Evolutionary conservation across 2,797 vertebrate genomes (phyloP).

Genomic region (Caiman crocodilus): DNA sequence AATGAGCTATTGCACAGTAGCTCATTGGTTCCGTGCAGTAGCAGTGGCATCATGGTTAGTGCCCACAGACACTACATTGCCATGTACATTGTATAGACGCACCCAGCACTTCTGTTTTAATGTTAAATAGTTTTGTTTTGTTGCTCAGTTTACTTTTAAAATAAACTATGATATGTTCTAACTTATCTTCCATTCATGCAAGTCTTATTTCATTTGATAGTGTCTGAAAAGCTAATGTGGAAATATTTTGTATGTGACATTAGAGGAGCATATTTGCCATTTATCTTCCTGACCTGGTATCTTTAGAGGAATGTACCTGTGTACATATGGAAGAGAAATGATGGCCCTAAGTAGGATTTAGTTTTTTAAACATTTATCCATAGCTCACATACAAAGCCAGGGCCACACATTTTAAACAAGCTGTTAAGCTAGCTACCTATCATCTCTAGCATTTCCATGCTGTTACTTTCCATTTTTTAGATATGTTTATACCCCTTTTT

Average conservation of each 20-base stretch:
- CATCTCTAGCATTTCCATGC: neutral
- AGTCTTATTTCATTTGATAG: neutral
- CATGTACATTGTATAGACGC: no score
- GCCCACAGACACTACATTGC: no score
- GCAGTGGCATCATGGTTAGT: no score
- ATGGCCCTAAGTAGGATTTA: neutral
- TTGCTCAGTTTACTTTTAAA: neutral
- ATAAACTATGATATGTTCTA: neutral
- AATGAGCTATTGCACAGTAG: no score
- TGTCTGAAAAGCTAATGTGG: fast-evolving
- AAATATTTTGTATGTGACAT: neutral
- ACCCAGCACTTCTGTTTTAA: neutral
- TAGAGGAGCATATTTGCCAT: neutral
- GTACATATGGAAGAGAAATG: neutral
- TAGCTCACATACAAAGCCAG: neutral
- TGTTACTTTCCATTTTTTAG: neutral
- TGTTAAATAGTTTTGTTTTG: neutral
- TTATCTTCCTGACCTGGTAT: neutral
- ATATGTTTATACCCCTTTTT: neutral
- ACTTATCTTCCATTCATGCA: neutral
- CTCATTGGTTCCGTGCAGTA: no score
- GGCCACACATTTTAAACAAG: neutral
- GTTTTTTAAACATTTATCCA: neutral
- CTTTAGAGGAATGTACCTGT: neutral
- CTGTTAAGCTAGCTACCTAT: neutral